A percentile compares a stretch with the other conserved stretches of the same genome.
Evolutionary conservation across 2,888 invertebrate species (phyloP).

Genomic region (Epinotia brunnichana): DNA sequence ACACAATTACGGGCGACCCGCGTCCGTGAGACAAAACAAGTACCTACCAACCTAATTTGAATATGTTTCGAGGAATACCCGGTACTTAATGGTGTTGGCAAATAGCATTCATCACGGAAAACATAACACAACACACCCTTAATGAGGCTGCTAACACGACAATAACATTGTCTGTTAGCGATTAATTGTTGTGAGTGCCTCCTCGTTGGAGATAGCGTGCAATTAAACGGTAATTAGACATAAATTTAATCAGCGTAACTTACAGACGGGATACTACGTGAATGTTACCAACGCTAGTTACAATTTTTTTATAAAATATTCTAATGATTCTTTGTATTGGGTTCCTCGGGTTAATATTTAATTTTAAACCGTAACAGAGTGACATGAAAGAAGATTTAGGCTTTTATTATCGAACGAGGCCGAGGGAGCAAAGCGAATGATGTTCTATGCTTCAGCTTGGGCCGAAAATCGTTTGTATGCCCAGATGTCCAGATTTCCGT

Average conservation of each 20-base stretch:
- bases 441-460: too few relatives aligned
- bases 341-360: too few relatives aligned
- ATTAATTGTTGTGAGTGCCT: conserved; percentile 11
- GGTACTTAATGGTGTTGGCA: conserved; percentile 1
- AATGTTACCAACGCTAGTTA: neutral
- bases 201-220: neutral
- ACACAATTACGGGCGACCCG: too few relatives aligned
- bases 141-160: conserved; percentile 16
- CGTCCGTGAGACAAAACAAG: too few relatives aligned
- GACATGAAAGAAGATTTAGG: too few relatives aligned
- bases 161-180: conserved; percentile 17
- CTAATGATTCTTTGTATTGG: too few relatives aligned
- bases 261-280: neutral
- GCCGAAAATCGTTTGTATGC: too few relatives aligned
- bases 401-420: too few relatives aligned
- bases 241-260: conserved; percentile 6
- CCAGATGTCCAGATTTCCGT: too few relatives aligned
- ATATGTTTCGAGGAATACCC: neutral
- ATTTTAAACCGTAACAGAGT: too few relatives aligned
- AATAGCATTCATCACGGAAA: conserved; percentile 6
- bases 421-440: too few relatives aligned
- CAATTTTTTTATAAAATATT: too few relatives aligned
- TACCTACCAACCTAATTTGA: neutral
- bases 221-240: conserved; percentile 8
- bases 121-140: conserved; percentile 1